Evolutionary conservation across 2,888 invertebrate species (phyloP), one percentile per base, ranked within the genome.

Genomic region (Cephus sareptanus): DNA sequence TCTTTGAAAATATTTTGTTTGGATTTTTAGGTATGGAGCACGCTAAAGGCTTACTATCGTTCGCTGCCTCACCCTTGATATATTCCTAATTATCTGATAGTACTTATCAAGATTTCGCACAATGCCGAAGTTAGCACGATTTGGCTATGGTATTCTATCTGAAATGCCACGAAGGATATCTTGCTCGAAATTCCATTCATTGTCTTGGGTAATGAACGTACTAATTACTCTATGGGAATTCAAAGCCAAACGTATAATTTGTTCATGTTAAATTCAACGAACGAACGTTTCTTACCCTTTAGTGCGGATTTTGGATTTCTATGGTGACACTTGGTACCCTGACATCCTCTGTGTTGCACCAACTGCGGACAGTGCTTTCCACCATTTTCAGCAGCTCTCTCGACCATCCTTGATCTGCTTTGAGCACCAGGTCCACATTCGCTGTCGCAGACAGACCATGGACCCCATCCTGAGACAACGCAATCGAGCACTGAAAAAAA

Each of bases 351-450:
- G 77, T 96, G 94, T 91, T 97, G 97, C 83, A 95, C 93, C 86
- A 97, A 92, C 33, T 96, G 95, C 0, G 97, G 96, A 89, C 96
- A 97, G 88, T 95, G 95, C 83, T 95, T 94, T 73, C 97, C 97
- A 0, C 97, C 97, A 87, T 97, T 96, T 80, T 95, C 94, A 0
- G 97, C 94, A 35, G 94, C 93, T 82, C 94, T 94, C 71, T 94
- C 92, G 75, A 97, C 94, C 73, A 94, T 92, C 69, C 97, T 93
- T 56, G 94, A 93, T 77, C 97, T 93, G 81, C 94, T 94, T 95
- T 96, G 97, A 89, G 95, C 95, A 68, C 97, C 97, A 0, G 96
- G 94, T 23, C 97, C 97, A 88, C 97, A 97, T 79, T 94, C 94
- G 11, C 95, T 95, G 92, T 96, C 96, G 92, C 97, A 97, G 3